Evolutionary conservation across 2,797 vertebrate genomes (phyloP), one percentile per base, ranked within the genome.

Genomic region (Remorina albescens): DNA sequence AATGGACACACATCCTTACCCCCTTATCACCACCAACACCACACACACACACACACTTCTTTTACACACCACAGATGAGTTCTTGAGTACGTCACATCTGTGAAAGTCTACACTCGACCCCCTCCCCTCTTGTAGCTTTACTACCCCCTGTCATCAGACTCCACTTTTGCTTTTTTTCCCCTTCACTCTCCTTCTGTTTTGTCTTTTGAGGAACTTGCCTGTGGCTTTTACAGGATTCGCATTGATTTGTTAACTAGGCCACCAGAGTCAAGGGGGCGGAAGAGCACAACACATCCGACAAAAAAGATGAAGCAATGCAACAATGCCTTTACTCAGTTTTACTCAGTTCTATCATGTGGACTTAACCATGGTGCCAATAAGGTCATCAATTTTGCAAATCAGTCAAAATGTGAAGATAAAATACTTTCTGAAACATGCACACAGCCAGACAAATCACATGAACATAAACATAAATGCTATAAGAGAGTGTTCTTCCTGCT

Each of bases 161-260:
- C 47, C 32, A 37, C 67, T 59, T 28, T 61, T 34, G 23, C 39
- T 47, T 32, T 64, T 56, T 65, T 34, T 68, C 28, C 25, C 12
- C 68, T 23, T 60, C 58, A 15, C 28, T 36, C 25, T 37, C 47
- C 18, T 36, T 44, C 46, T 53, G 39, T 50, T 62, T 32, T 49
- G 76, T 80, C 53, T 18, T 12, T 51, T 61, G 67, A 81, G 73
- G 65, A 85, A 62, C 76, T 34, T 53, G 70, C 76, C 78, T 85
- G 86, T 75, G 84, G 63, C 85, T 89, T 90, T 88, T 81, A 90
- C 73, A 81, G 81, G 70, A 77, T 71, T 81, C 82, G 85, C 79
- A 84, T 83, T 84, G 76, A 89, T 88, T 85, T 82, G 84, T 86
- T 87, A 90, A 87, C 78, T 81, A 78, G 80, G 80, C 84, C 81